Conservation (phyloP, 2,113 vertebrate species). For the Burhinus bistriatus region DNA sequence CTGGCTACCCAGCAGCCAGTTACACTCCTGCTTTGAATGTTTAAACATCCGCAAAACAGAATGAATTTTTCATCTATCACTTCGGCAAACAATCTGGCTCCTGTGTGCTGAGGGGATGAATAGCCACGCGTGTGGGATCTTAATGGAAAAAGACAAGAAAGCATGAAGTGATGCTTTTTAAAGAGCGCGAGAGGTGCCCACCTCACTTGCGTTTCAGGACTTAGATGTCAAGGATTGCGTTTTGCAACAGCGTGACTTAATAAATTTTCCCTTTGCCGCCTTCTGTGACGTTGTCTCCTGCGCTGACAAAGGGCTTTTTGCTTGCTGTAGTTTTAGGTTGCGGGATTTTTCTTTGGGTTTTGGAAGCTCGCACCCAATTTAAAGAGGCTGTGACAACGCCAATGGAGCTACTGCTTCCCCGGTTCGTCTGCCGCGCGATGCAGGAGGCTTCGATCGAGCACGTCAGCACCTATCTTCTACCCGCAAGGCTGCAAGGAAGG, state of each 20-base stretch:
- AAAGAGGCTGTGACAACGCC: not conserved
- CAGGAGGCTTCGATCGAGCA: not conserved
- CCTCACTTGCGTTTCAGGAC: not conserved
- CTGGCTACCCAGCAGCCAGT: slow-evolving; percentile 35
- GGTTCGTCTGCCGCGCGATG: fast-evolving
- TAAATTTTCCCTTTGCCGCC: not conserved
- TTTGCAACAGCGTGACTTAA: not conserved
- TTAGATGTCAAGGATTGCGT: not conserved
- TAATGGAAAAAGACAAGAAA: slow-evolving; percentile 46
- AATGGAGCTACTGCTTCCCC: fast-evolving
- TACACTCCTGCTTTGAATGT: slow-evolving; percentile 52
- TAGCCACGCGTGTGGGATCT: slow-evolving; percentile 33
- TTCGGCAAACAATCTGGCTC: slow-evolving; percentile 59
- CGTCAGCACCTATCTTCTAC: not conserved
- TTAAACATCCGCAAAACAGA: slow-evolving; percentile 54
- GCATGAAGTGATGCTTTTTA: slow-evolving; percentile 15
- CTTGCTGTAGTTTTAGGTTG: not conserved
- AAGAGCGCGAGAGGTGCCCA: not conserved
- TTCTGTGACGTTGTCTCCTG: not conserved
- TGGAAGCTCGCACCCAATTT: not conserved
- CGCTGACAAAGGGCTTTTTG: not conserved
- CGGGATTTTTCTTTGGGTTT: not conserved
- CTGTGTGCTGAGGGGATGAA: slow-evolving; percentile 52
- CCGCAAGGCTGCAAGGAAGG: not conserved
- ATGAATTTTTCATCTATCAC: slow-evolving; percentile 68